These are phyloP conservation scores for Eilema sororculum DNA, from an alignment of 2,888 invertebrate genomes.

Conservation along the genomic window DNA sequence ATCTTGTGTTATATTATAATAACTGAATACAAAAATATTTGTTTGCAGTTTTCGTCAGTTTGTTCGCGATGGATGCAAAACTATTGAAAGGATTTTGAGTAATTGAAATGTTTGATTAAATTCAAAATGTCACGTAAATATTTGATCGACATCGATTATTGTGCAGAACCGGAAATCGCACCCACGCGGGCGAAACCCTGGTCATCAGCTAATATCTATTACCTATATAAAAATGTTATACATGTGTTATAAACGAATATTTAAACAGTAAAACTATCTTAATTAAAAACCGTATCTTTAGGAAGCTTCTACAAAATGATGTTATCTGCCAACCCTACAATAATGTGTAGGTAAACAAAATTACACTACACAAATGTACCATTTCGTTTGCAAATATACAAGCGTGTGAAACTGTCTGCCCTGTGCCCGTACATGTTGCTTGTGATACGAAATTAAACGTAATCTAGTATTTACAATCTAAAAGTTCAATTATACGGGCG, in stretches of 20 bases:
- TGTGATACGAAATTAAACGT: constrained; percentile 28
- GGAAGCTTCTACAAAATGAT: background rate
- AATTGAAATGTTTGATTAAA: too few species aligned
- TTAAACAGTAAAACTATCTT: background rate
- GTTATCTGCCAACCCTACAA: background rate
- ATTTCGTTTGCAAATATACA: constrained; percentile 26
- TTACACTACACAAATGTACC: constrained; percentile 34
- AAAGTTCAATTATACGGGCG: constrained; percentile 15
- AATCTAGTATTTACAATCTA: constrained; percentile 19
- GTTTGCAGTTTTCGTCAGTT: too few species aligned
- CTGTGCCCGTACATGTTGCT: constrained; percentile 5
- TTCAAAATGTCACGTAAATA: too few species aligned
- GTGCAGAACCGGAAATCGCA: too few species aligned
- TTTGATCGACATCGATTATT: too few species aligned
- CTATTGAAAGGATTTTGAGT: too few species aligned
- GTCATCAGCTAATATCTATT: too few species aligned
- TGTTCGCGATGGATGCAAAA: too few species aligned
- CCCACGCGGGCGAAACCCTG: too few species aligned
- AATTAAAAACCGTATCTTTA: background rate
- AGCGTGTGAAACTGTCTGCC: background rate
- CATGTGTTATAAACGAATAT: background rate
- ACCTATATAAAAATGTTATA: background rate
- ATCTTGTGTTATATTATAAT: too few species aligned
- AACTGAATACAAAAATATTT: too few species aligned
- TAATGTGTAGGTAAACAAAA: constrained; percentile 3